Percentiles rank a stretch among this genome's conserved stretches.
phyloP scores from a whole-genome alignment of 2,888 invertebrate species.

The Notodonta ziczac region DNA sequence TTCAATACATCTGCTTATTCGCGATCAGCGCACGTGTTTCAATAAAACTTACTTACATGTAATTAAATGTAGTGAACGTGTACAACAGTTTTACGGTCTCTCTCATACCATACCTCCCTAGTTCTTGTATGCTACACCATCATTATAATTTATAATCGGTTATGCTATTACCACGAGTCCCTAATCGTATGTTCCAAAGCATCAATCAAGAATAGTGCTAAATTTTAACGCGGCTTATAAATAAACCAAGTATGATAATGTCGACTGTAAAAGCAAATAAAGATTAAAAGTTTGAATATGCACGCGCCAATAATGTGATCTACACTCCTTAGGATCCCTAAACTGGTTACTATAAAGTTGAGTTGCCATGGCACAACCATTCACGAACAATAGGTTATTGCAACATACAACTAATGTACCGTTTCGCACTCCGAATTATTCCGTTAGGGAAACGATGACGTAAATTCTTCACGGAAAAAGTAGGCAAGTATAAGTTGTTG shows the following conservation, averaged over 20 bases:
- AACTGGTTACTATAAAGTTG: neutral
- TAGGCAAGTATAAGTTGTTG: neutral
- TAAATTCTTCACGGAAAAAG: neutral
- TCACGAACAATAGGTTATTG: neutral
- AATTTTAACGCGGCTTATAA: too few relatives aligned
- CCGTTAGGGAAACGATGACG: slow-evolving; percentile 1
- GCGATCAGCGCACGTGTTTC: slow-evolving; percentile 49
- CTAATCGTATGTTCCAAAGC: too few relatives aligned
- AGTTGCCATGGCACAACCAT: neutral
- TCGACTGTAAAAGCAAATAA: too few relatives aligned
- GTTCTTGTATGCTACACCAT: too few relatives aligned
- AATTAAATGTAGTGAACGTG: slow-evolving; percentile 21
- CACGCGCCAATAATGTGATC: neutral
- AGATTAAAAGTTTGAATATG: too few relatives aligned
- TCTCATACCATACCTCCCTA: too few relatives aligned
- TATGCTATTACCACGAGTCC: too few relatives aligned
- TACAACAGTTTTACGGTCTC: neutral
- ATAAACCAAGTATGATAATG: too few relatives aligned
- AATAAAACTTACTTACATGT: slow-evolving; percentile 30
- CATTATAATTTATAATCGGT: too few relatives aligned
- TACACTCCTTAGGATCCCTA: neutral
- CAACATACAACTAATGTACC: slow-evolving; percentile 2
- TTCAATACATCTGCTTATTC: slow-evolving; percentile 61
- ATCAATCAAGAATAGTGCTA: too few relatives aligned
- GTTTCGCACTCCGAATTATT: slow-evolving; percentile 1